phyloP scores from a whole-genome alignment of 2,113 vertebrate genomes.

The Heterotis niloticus region DNA sequence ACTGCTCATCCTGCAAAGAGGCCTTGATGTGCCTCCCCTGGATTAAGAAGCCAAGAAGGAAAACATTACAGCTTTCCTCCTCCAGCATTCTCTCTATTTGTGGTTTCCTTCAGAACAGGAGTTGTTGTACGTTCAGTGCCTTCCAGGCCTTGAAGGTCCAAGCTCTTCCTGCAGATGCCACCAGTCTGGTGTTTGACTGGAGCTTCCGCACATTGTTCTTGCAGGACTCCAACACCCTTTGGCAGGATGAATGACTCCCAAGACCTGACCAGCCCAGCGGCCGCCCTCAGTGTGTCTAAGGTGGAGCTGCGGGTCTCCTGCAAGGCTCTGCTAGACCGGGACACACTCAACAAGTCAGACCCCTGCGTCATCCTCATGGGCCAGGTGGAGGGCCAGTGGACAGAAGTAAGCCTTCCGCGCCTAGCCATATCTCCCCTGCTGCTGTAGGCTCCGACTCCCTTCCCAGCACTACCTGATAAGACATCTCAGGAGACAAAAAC shows the following conservation, averaged over 20 bases:
- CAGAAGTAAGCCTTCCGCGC: slow-evolving; percentile 70
- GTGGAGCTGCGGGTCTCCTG: slow-evolving; percentile 92
- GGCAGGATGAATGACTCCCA: slow-evolving; percentile 70
- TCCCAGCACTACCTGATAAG: no score
- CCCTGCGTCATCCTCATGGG: slow-evolving; percentile 86
- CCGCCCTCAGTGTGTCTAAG: slow-evolving; percentile 76
- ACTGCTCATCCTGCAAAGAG: not conserved
- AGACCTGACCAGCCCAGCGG: slow-evolving; percentile 71
- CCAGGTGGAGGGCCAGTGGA: slow-evolving; percentile 86
- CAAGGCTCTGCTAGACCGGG: slow-evolving; percentile 86
- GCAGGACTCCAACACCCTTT: not conserved
- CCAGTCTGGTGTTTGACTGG: not conserved
- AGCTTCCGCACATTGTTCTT: not conserved
- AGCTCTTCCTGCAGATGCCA: not conserved
- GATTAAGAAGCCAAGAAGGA: not conserved
- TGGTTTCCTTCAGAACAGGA: not conserved
- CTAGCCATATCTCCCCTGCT: no score
- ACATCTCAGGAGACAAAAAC: no score
- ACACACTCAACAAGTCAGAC: slow-evolving; percentile 92
- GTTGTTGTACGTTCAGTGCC: no score
- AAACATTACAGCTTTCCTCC: not conserved
- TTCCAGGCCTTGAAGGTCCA: no score
- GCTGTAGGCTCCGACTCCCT: no score
- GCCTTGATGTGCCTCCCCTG: not conserved
- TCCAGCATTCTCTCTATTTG: not conserved